Base-by-base conservation (phyloP, 2,888 invertebrate species). In the Zygogramma bicolorata region DNA sequence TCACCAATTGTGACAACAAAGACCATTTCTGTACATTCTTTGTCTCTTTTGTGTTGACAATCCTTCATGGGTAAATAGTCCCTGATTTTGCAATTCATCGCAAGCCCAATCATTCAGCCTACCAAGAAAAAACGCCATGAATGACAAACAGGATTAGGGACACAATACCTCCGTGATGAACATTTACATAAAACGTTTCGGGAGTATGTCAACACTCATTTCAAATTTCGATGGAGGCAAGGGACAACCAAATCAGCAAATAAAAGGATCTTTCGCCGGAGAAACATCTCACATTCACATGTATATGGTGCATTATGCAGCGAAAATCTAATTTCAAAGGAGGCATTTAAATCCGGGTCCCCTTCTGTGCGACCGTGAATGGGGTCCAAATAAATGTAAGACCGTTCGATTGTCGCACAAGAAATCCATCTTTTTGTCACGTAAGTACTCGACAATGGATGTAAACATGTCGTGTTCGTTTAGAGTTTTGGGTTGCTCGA, bases 361-460 rank as follows among this genome's bases (percentile, higher is more conserved):
- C 63, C 49, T 49, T 72, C 68, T 59, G 57, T 49, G n/a, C 10
- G 38, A 42, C 53, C 59, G 42, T 68, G 69, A 73, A 75, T 67
- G 40, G 60, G 18, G 59, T 59, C 25, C 66, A 53, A 75, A 73
- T 77, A 71, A 75, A 75, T 70, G 70, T 68, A 75, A 75, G 69
- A 65, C 71, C 63, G 34, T 66, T 60, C 73, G 80, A 77, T 38
- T 80, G 82, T 81, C 81, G 79, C 78, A 80, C 77, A 81, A 83
- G 81, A 79, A 80, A 79, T 77, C 78, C 77, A 77, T 78, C 77
- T 78, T 78, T 79, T 76, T 81, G 82, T 82, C 80, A 68, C 79
- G 70, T 81, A 83, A 83, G 81, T 80, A 82, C 79, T 74, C 70
- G 73, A 84, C 84, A 84, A 84, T 82, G 68, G 76, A 61, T 31